Evolutionary conservation across 1,140 invertebrate genomes (phyloP), one percentile per base, ranked within the genome.

Genomic region (Sycophaga agraensis): DNA sequence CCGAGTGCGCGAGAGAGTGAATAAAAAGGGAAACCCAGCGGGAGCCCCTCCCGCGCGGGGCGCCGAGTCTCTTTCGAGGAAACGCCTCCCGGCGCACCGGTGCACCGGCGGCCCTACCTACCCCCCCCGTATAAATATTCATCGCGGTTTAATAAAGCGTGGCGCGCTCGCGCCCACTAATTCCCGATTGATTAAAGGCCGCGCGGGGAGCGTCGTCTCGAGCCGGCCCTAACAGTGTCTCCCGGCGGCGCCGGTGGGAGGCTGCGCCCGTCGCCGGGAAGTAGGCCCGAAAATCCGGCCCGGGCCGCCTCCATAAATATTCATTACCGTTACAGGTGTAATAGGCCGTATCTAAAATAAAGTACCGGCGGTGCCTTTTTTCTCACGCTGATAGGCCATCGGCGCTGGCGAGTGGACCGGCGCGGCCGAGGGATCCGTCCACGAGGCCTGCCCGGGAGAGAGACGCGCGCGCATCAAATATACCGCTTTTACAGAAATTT

Each of bases 251-350:
- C n/a, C n/a, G n/a, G n/a, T n/a, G 28, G 5, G 28, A 31, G 4
- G 28, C 14, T 7, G 12, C 42, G 12, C 42, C 42, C 3, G 14
- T 17, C 8, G 8, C 6, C 17, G 35, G 17, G 37, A 35, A 34
- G n/a, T 7, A 3, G 16, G 28, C 21, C 21, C 21, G 35, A 8
- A n/a, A 26, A 34, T 11, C n/a, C 50, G 11, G 34, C 40, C 26
- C 19, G 66, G 64, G 67, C 46, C 40, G 6, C 67, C 61, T 54
- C 57, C 68, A 68, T 73, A 69, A 73, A 73, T 73, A 70, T 70
- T 73, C 71, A 73, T 73, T 68, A 69, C 68, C 65, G 65, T 68
- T 68, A 68, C 69, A 72, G 69, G 68, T 72, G 70, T 70, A 70
- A 70, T 70, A 67, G 63, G 66, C 66, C 64, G 65, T 67, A 66